A percentile compares a stretch with the other conserved stretches of the same genome.
phyloP scores from a whole-genome alignment of 2,797 vertebrate genomes.

The Enoplosus armatus region DNA sequence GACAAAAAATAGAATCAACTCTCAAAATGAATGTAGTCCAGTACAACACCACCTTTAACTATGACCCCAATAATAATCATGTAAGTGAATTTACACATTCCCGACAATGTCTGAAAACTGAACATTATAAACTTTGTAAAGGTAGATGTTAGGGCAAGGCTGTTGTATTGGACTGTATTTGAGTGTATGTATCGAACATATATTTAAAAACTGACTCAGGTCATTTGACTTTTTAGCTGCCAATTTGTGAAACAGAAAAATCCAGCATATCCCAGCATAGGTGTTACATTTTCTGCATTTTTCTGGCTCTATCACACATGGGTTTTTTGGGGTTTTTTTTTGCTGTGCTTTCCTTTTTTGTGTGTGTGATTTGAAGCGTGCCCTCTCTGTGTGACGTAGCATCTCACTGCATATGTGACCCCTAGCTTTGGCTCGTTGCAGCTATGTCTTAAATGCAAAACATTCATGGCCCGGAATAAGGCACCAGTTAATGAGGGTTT shows the following conservation, averaged over 20 bases:
- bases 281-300: neutral
- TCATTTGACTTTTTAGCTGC: neutral
- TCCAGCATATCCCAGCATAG: neutral
- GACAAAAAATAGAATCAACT: neutral
- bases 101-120: accelerated
- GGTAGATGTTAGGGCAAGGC: neutral
- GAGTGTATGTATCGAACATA: neutral
- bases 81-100: neutral
- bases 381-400: conserved; percentile 9
- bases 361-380: neutral
- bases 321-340: too few species aligned
- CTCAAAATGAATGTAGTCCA: neutral
- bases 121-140: neutral
- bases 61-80: neutral
- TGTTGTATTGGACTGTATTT: neutral
- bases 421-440: conserved; percentile 13
- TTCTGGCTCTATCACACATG: neutral
- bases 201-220: neutral
- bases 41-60: neutral
- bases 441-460: conserved; percentile 53
- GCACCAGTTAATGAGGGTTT: conserved; percentile 62
- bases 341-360: neutral
- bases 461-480: conserved; percentile 54
- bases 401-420: conserved; percentile 33
- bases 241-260: neutral